A percentile compares a stretch with the other conserved stretches of the same genome.
phyloP scores from a whole-genome alignment of 2,888 invertebrate species.

The Zhengitettix transpicula region DNA sequence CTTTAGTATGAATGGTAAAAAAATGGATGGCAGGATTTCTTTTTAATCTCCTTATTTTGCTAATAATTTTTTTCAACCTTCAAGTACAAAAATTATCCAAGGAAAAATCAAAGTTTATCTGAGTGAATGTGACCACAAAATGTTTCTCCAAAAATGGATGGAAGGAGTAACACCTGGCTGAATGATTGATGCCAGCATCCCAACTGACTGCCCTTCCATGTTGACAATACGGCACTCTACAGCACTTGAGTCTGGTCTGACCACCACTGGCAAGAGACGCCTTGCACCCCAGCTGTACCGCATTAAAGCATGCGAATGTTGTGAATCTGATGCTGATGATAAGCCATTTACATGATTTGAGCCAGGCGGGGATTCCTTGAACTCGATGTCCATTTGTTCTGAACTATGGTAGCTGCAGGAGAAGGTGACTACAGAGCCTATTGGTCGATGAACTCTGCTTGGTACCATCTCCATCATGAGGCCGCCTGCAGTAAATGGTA shows the following conservation, averaged over 20 bases:
- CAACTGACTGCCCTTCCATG: conserved; percentile 19
- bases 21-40: too few species aligned
- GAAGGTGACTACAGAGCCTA: conserved; percentile 27
- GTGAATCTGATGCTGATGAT: background rate
- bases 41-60: too few species aligned
- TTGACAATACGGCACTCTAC: conserved; percentile 23
- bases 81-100: too few species aligned
- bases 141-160: too few species aligned
- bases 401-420: conserved; percentile 32
- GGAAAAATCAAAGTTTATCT: too few species aligned
- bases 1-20: too few species aligned
- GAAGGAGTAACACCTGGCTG: conserved; percentile 19
- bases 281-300: conserved; percentile 12
- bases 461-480: conserved; percentile 33
- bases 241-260: conserved; percentile 19
- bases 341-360: background rate
- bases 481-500: conserved; percentile 18
- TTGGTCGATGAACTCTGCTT: conserved; percentile 17
- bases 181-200: conserved; percentile 22
- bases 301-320: background rate
- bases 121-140: too few species aligned
- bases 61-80: too few species aligned
- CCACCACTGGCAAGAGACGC: conserved; percentile 10
- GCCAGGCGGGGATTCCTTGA: conserved; percentile 19
- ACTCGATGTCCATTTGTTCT: conserved; percentile 25